These are phyloP conservation scores for Petrosia ficiformis DNA, from an alignment of 37 sponge, comb jelly and placozoan species.

Conservation along the genomic window DNA sequence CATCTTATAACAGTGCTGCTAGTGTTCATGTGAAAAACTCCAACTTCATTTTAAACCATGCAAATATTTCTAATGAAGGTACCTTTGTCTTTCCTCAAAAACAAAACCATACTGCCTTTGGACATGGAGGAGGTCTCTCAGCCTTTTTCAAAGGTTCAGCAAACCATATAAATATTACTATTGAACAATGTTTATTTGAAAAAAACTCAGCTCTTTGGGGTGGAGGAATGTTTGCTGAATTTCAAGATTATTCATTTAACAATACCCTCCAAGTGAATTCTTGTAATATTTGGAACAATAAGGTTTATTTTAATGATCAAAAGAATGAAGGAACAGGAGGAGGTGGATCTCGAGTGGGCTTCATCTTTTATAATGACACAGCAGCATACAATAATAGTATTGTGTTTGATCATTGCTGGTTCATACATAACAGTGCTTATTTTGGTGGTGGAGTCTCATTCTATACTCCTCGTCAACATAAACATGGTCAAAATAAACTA, in stretches of 20 bases:
- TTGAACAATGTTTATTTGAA: constrained; percentile 1
- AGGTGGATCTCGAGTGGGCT: constrained; percentile 30
- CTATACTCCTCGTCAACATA: constrained; percentile 13
- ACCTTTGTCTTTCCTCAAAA: constrained; percentile 1
- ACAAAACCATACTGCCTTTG: constrained; percentile 9
- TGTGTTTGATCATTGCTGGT: constrained; percentile 18
- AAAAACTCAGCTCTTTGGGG: constrained; percentile 13
- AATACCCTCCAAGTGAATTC: not conserved
- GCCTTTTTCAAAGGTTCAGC: constrained; percentile 11
- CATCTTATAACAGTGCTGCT: not conserved
- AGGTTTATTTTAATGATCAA: not conserved
- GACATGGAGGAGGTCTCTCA: constrained; percentile 29
- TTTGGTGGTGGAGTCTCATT: constrained; percentile 56
- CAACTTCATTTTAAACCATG: constrained; percentile 3
- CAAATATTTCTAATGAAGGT: not conserved
- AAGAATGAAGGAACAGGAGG: constrained; percentile 34
- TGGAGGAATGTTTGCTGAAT: constrained; percentile 14
- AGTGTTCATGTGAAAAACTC: not conserved
- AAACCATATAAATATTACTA: not conserved
- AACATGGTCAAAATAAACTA: not conserved
- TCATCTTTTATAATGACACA: constrained; percentile 1
- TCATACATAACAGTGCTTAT: constrained; percentile 38
- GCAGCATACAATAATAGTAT: constrained; percentile 13
- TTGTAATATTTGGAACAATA: not conserved
- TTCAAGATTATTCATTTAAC: constrained; percentile 14